Evolutionary conservation across 1,140 invertebrate genomes (phyloP).

Genomic region (Halyomorpha halys): DNA sequence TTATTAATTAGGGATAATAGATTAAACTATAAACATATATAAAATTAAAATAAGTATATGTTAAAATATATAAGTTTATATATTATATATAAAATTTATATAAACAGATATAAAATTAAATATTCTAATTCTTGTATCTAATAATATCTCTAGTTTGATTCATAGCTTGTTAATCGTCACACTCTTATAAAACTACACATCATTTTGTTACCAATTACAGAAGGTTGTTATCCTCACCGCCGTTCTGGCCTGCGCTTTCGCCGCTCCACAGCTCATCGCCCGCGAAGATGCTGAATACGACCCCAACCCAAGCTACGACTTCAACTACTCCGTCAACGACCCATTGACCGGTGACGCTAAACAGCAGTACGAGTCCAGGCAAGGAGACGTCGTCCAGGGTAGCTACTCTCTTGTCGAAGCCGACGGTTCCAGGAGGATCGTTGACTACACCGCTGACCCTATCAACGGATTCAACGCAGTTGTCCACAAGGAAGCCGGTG

Average conservation of each 20-base stretch:
- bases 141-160: no score
- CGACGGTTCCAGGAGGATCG: neutral
- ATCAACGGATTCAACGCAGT: slow-evolving; percentile 4
- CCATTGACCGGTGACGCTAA: slow-evolving; percentile 19
- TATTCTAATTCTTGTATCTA: no score
- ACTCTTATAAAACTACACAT: no score
- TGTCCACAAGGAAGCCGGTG: neutral
- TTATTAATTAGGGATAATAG: no score
- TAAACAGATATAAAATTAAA: no score
- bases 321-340: slow-evolving; percentile 43
- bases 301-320: slow-evolving; percentile 38
- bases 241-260: slow-evolving; percentile 5
- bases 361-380: slow-evolving; percentile 48
- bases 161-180: no score
- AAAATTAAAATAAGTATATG: no score
- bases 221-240: neutral
- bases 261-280: slow-evolving; percentile 15
- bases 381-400: slow-evolving; percentile 54
- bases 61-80: no score
- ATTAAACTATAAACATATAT: no score
- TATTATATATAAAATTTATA: no score
- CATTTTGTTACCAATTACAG: neutral
- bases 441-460: neutral
- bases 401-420: slow-evolving; percentile 46
- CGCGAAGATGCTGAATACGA: slow-evolving; percentile 24